Evolutionary conservation across 2,113 vertebrate genomes (phyloP), one percentile per base, ranked within the genome.

Genomic region (Scolopax mira): DNA sequence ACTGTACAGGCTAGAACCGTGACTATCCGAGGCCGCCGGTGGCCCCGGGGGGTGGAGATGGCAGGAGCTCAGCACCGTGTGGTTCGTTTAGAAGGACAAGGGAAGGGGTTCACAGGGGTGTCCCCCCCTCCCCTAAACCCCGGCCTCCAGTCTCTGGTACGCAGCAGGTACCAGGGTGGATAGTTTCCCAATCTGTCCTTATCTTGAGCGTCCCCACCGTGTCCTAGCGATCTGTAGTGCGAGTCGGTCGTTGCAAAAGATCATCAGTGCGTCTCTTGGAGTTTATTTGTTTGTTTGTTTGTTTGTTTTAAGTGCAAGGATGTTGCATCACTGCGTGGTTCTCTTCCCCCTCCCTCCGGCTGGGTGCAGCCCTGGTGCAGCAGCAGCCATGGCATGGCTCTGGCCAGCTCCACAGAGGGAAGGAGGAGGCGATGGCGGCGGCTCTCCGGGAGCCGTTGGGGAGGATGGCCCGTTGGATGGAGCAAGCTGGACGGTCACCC

Each of bases 1-100:
- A 98, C 98, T 98, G 97, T 98, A 98, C 98, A 98, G 97, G 93
- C 83, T 96, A 93, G 93, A 97, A 95, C 93, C 54, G 91, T 79
- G 79, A 42, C 93, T 94, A 94, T 96, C 94, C 58, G 37, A 60
- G 57, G 94, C 33, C 33, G 83, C 91, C 66, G 62, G 89, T n/a
- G 79, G 88, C 90, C 44, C 17, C n/a, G n/a, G n/a, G 54, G 88
- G 92, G 49, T 91, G 75, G 96, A 95, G 94, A 70, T 93, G 95
- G 91, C 44, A 57, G 31, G 51, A 86, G 94, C 90, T 96, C 97
- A 98, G 98, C 98, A 98, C 98, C 98, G 81, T 95, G 94, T 94
- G 95, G 94, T 95, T 98, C 87, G 37, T 92, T 57, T 90, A 83
- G 96, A 96, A 98, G 97, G 94, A 93, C 35, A 24, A 90, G 80